Base-by-base conservation (phyloP, 2,888 invertebrate species). In the Cyclophora albipunctata region DNA sequence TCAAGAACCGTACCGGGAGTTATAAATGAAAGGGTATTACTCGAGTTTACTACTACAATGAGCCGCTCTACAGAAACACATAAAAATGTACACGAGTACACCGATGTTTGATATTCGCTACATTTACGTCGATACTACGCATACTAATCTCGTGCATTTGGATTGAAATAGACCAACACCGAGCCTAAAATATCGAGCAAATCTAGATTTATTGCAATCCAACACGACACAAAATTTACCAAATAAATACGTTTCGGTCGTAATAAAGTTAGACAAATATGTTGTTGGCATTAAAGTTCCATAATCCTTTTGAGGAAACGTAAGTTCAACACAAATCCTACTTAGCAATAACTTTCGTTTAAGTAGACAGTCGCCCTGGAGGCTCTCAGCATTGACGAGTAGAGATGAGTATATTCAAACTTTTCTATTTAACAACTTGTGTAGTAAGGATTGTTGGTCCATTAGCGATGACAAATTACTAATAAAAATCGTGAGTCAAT, bases 1-100 rank as follows among this genome's bases (percentile, higher is more conserved):
- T 86, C 85, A 87, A 81, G 83, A 82, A 81, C 81, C 86, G 73
- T 78, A 78, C 71, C 76, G 78, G 73, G 79, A 83, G 85, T 85
- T 84, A 87, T 85, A 87, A 86, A 86, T 84, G 86, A 84, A 85
- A 81, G 83, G 84, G 84, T 84, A 83, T 84, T 83, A 84, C 71
- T 73, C 71, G 69, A 78, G 75, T 82, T 82, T 76, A 79, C 74
- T 79, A 73, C 69, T 71, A 78, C 71, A 74, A 72, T 68, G 62
- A 71, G 62, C 65, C 63, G 57, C 69, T 71, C 60, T 20, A 52
- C 42, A 51, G 47, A 47, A 50, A 46, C 46, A 46, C 46, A 35
- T 35, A 47, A 55, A 50, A 55, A 55, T 50, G 3, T 45, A 34
- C 3, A 20, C n/a, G 40, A 35, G 4, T 37, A 37, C 37, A 2